phyloP scores from a whole-genome alignment of 2,797 vertebrate species.

The Falco berigora region DNA sequence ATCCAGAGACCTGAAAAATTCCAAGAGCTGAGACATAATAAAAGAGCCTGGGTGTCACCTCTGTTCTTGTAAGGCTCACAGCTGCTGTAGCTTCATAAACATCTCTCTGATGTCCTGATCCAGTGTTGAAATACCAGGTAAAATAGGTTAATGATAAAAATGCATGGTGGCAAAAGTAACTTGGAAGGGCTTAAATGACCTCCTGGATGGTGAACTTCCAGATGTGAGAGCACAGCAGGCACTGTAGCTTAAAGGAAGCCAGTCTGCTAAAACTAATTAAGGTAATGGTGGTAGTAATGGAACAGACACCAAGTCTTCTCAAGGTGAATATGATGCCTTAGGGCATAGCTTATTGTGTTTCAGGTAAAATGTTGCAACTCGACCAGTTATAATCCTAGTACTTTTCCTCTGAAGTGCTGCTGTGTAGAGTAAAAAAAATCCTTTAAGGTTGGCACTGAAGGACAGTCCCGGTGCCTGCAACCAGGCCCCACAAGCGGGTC shows the following conservation, averaged over 20 bases:
- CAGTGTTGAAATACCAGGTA: background rate
- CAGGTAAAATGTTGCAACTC: background rate
- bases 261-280: background rate
- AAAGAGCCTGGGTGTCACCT: background rate
- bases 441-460: rapidly evolving
- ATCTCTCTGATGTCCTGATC: background rate
- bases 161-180: background rate
- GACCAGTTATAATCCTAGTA: background rate
- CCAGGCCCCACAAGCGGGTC: background rate
- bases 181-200: background rate
- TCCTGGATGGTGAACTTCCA: background rate
- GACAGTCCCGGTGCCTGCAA: background rate
- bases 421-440: background rate
- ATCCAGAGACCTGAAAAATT: background rate
- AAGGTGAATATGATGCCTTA: background rate
- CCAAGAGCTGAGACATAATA: background rate
- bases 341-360: background rate
- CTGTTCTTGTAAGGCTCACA: background rate
- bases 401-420: background rate
- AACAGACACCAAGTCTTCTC: background rate
- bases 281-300: background rate
- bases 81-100: background rate
- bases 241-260: background rate
- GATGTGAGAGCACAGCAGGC: background rate
- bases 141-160: background rate